phyloP scores from a whole-genome alignment of 2,113 vertebrate species.

The Ictalurus punctatus region DNA sequence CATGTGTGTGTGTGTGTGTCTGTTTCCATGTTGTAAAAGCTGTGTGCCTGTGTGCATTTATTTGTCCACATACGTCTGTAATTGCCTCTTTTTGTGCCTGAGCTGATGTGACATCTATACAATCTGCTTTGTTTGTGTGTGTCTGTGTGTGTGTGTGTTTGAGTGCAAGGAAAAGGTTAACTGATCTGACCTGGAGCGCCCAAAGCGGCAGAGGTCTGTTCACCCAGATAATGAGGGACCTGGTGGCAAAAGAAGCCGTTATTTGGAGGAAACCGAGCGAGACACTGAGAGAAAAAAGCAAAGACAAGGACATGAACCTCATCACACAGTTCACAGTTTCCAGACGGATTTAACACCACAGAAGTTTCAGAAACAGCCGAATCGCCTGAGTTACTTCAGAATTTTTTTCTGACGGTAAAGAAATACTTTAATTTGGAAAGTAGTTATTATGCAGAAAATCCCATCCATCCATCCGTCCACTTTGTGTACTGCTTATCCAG shows the following conservation, averaged over 20 bases:
- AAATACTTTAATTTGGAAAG: background rate
- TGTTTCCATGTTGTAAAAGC: background rate
- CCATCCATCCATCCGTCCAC: too few relatives aligned
- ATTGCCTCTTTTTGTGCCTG: background rate
- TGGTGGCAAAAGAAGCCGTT: conserved; percentile 50
- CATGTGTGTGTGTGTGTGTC: background rate
- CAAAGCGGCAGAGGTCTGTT: conserved; percentile 80
- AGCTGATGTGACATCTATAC: conserved; percentile 7
- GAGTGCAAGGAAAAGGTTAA: conserved; percentile 24
- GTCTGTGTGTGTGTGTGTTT: background rate
- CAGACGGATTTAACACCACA: background rate
- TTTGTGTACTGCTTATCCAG: too few relatives aligned
- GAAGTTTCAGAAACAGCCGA: background rate
- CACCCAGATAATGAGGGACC: conserved; percentile 84
- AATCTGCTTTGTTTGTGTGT: background rate
- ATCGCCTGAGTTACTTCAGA: background rate
- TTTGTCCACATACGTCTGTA: background rate
- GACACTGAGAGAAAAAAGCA: conserved; percentile 12
- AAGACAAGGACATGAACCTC: background rate
- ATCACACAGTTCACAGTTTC: background rate
- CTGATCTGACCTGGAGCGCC: conserved; percentile 78
- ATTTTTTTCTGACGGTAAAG: background rate
- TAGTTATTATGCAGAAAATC: background rate
- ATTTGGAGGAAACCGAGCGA: conserved; percentile 7
- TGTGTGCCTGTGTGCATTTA: conserved; percentile 1